These are phyloP conservation scores for Scomber japonicus DNA, from an alignment of 2,113 vertebrate genomes.

Conservation along the genomic window DNA sequence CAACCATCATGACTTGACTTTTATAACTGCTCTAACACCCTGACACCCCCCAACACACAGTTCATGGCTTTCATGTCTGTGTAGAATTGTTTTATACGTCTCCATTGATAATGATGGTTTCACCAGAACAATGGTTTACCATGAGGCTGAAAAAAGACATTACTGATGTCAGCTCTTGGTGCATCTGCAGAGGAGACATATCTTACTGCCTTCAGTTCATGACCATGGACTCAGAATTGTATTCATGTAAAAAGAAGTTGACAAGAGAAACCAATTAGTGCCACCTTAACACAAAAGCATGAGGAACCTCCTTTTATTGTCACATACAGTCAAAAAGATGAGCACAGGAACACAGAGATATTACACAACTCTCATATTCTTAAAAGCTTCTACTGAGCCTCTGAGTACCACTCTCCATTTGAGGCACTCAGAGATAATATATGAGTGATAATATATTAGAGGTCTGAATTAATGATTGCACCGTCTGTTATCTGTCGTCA, in stretches of 20 bases:
- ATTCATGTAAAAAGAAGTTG: slow-evolving; percentile 23
- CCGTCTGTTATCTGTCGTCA: background rate
- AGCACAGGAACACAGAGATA: slow-evolving; percentile 22
- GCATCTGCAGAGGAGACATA: background rate
- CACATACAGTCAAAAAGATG: slow-evolving; percentile 23
- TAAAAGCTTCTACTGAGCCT: slow-evolving; percentile 36
- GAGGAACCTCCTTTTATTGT: slow-evolving; percentile 35
- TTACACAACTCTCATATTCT: slow-evolving; percentile 49
- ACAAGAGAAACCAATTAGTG: slow-evolving; percentile 37
- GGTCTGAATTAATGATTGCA: background rate
- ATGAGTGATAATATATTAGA: background rate
- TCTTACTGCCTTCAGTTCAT: background rate
- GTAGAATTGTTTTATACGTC: background rate
- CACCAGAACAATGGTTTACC: background rate
- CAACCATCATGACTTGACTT: slow-evolving; percentile 8
- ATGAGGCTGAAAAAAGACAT: slow-evolving; percentile 20
- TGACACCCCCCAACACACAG: background rate
- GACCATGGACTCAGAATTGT: background rate
- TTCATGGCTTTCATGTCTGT: background rate
- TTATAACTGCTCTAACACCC: background rate
- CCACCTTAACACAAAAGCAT: slow-evolving; percentile 21
- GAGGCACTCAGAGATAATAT: slow-evolving; percentile 5
- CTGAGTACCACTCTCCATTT: slow-evolving; percentile 15
- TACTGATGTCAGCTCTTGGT: slow-evolving; percentile 13
- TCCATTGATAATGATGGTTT: slow-evolving; percentile 12